A percentile compares a stretch with the other conserved stretches of the same genome.
Evolutionary conservation across 2,113 vertebrate genomes (phyloP).

Genomic region (Mesembrinibis cayennensis): DNA sequence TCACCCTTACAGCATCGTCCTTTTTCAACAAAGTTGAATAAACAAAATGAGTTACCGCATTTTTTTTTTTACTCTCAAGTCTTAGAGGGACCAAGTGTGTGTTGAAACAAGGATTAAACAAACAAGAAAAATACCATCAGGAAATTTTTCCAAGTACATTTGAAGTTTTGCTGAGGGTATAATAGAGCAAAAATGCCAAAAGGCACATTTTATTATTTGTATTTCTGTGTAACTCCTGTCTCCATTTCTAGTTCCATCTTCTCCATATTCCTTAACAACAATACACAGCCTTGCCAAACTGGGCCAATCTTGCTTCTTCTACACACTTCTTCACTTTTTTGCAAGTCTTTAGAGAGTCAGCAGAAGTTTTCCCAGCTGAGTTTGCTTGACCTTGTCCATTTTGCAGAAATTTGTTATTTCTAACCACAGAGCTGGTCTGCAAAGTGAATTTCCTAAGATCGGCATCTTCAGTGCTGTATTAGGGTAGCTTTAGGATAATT

Average conservation of each 20-base stretch:
- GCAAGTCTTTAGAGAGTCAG: not conserved
- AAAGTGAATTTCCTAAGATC: not conserved
- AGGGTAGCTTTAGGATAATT: not conserved
- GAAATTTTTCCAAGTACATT: not conserved
- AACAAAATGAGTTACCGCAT: not conserved
- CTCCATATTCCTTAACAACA: not conserved
- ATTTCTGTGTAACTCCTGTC: not conserved
- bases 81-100: not conserved
- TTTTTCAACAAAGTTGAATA: not conserved
- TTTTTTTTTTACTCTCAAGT: not conserved
- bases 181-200: not conserved
- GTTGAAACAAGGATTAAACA: not conserved
- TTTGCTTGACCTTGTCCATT: not conserved
- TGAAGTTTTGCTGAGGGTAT: not conserved
- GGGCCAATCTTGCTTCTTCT: not conserved
- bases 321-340: not conserved
- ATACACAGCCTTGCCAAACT: not conserved
- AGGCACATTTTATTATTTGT: not conserved
- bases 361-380: not conserved
- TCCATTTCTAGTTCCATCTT: not conserved
- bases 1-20: not conserved
- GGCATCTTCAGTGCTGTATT: not conserved
- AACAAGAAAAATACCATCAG: not conserved
- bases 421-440: not conserved
- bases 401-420: not conserved